A percentile compares a stretch with the other conserved stretches of the same genome.
phyloP scores from a whole-genome alignment of 1,140 invertebrate species.

The Cyphomyrmex costatus region DNA sequence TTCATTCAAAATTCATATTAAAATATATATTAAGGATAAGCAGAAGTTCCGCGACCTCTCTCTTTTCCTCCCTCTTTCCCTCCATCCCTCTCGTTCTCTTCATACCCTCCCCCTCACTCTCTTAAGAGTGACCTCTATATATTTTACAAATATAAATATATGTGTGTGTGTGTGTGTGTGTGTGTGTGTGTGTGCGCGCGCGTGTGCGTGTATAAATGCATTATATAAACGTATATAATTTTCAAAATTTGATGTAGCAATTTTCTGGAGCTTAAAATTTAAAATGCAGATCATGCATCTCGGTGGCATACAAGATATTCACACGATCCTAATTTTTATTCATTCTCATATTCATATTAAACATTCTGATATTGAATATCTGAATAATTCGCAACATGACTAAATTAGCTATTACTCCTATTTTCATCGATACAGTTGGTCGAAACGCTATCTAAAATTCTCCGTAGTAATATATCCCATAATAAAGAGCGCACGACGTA shows the following conservation, averaged over 20 bases:
- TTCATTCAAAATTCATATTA: neutral
- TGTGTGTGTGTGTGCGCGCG: neutral
- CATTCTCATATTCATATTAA: neutral
- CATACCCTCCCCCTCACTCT: neutral
- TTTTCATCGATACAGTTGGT: neutral
- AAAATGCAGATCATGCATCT: neutral
- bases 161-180: neutral
- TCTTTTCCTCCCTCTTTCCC: too few species aligned
- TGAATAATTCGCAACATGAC: neutral
- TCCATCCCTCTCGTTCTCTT: neutral
- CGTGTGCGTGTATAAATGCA: neutral
- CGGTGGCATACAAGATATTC: neutral
- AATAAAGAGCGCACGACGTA: neutral
- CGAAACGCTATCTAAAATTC: neutral
- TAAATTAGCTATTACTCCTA: neutral
- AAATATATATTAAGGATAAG: slow-evolving; percentile 19
- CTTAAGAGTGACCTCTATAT: neutral
- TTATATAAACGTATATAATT: neutral
- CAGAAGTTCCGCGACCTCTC: neutral
- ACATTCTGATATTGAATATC: neutral
- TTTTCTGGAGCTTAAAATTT: neutral
- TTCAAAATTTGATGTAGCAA: neutral
- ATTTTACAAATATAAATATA: too few species aligned
- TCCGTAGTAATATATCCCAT: neutral
- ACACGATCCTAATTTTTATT: neutral